Conservation (phyloP, 2,797 vertebrate species). For the Agapornis canus region DNA sequence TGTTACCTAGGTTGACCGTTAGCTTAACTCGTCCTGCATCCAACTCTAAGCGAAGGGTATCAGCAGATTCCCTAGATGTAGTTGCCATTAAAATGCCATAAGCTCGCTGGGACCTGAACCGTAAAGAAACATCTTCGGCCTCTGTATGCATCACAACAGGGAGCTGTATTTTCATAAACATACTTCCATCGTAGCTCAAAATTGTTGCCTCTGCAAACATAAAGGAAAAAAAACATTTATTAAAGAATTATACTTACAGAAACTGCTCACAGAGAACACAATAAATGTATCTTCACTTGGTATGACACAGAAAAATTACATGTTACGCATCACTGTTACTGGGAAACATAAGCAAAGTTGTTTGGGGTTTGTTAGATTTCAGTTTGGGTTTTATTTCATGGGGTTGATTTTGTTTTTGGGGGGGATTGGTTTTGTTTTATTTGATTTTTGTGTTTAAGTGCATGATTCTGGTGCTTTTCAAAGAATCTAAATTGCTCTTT, state of each 20-base stretch:
- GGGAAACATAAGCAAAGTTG: background rate
- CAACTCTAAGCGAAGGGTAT: slow-evolving; percentile 93
- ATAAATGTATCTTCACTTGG: background rate
- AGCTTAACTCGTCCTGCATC: slow-evolving; percentile 94
- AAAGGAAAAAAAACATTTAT: background rate
- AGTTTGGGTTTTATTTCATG: background rate
- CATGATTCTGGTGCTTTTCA: background rate
- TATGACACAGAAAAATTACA: rapidly evolving
- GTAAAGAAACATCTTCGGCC: slow-evolving; percentile 93
- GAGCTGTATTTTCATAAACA: slow-evolving; percentile 99
- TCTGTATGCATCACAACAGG: slow-evolving; percentile 97
- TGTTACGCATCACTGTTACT: background rate
- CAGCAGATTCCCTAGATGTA: slow-evolving; percentile 92
- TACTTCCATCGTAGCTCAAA: slow-evolving; percentile 96
- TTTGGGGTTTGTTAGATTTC: rapidly evolving
- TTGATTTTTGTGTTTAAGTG: background rate
- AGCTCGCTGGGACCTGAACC: slow-evolving; percentile 95
- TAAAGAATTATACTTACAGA: background rate
- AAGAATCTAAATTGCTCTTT: background rate
- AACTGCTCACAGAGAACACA: background rate
- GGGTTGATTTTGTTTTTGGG: background rate
- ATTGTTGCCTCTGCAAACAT: slow-evolving; percentile 88
- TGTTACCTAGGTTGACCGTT: slow-evolving; percentile 98
- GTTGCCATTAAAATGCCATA: slow-evolving; percentile 96
- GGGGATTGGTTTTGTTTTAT: background rate